Conservation (phyloP, 1,140 invertebrate genomes). For the Coptotermes formosanus region DNA sequence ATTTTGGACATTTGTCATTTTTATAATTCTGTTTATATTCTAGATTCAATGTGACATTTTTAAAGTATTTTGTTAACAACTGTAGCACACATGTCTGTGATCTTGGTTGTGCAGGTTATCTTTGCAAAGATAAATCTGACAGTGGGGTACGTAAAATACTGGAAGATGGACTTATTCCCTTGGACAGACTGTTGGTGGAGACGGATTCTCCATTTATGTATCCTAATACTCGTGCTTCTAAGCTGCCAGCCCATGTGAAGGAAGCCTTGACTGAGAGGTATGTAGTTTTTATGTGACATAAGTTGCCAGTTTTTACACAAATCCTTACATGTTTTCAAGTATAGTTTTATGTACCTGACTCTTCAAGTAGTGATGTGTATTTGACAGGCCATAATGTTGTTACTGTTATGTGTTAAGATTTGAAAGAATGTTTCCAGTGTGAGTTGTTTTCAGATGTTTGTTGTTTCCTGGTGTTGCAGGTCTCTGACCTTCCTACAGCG, state of each 20-base stretch:
- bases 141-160: slow-evolving; percentile 82
- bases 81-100: slow-evolving; percentile 30
- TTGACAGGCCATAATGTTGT: no score
- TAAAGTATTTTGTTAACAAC: neutral
- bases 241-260: slow-evolving; percentile 83
- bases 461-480: slow-evolving; percentile 41
- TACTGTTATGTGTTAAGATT: slow-evolving; percentile 25
- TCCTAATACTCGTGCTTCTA: slow-evolving; percentile 90
- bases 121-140: slow-evolving; percentile 94
- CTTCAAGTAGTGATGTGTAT: no score
- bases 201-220: slow-evolving; percentile 96
- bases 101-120: slow-evolving; percentile 61
- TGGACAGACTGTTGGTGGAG: slow-evolving; percentile 84
- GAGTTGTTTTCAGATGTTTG: neutral
- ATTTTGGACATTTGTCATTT: no score
- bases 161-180: slow-evolving; percentile 73
- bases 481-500: slow-evolving; percentile 63
- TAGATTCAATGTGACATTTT: no score
- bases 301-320: no score
- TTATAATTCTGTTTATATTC: no score
- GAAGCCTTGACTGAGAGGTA: slow-evolving; percentile 81
- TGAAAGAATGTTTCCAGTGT: slow-evolving; percentile 34
- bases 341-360: no score
- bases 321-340: no score
- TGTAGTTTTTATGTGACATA: neutral